Conservation (phyloP, 2,888 invertebrate genomes). For the Synergus itoensis region DNA sequence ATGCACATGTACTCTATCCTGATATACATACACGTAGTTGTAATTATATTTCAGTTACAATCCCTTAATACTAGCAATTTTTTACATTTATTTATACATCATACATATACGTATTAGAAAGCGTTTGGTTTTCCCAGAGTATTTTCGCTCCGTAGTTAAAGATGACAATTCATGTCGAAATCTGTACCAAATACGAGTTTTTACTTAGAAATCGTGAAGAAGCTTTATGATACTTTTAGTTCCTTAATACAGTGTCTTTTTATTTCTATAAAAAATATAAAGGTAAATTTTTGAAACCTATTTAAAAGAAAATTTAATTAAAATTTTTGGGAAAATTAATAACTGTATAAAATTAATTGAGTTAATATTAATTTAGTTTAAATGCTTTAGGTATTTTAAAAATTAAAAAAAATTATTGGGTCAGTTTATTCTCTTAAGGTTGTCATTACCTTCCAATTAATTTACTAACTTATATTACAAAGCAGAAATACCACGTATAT, state of each 20-base stretch:
- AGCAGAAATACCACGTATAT: background rate
- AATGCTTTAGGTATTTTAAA: background rate
- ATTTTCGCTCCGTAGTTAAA: conserved; percentile 61
- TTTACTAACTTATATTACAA: background rate
- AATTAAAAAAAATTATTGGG: background rate
- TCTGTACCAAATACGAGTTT: conserved; percentile 42
- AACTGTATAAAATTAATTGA: background rate
- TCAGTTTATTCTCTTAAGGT: background rate
- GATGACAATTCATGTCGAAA: conserved; percentile 55
- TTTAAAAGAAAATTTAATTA: background rate
- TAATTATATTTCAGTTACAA: conserved; percentile 54
- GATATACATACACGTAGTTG: conserved; percentile 49
- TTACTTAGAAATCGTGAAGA: conserved; percentile 10
- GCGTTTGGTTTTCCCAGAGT: conserved; percentile 72
- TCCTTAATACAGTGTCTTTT: background rate
- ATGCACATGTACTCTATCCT: conserved; percentile 80
- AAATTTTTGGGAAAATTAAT: background rate
- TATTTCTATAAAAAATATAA: background rate
- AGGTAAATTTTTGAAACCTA: background rate
- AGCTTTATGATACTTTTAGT: conserved; percentile 23
- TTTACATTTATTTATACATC: conserved; percentile 46
- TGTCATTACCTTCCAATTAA: background rate
- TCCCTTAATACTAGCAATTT: conserved; percentile 43
- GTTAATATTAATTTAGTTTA: background rate
- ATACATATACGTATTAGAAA: conserved; percentile 62